Percentiles rank a stretch among this genome's conserved stretches.
Evolutionary conservation across 2,797 vertebrate species (phyloP).

Genomic region (Oryzias sinensis): DNA sequence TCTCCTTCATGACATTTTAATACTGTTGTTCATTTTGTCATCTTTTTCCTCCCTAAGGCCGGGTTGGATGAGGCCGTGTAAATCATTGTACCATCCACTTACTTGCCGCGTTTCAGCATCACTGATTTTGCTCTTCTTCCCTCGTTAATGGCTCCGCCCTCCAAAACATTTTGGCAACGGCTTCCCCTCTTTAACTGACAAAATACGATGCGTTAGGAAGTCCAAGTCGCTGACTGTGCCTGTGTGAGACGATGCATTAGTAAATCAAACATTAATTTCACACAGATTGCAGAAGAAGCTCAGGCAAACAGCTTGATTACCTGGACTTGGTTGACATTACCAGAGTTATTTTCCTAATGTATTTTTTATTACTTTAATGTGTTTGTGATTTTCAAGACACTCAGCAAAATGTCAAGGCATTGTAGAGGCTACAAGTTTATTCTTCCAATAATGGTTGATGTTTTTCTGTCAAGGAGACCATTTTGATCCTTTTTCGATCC

Average conservation of each 20-base stretch:
- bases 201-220: constrained; percentile 51
- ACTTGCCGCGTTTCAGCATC: constrained; percentile 23
- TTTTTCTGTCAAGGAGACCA: constrained; percentile 7
- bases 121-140: constrained; percentile 24
- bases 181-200: constrained; percentile 33
- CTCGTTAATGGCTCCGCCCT: constrained; percentile 49
- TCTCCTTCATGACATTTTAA: not conserved
- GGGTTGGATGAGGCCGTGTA: constrained; percentile 15
- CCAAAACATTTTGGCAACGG: constrained; percentile 26
- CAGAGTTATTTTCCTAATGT: not conserved
- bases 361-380: not conserved
- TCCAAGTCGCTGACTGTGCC: constrained; percentile 42
- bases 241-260: constrained; percentile 23
- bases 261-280: constrained; percentile 30
- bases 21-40: constrained; percentile 7
- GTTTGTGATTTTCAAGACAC: not conserved
- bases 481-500: constrained; percentile 3
- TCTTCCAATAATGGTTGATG: constrained; percentile 1
- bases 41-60: not conserved
- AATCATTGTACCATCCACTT: constrained; percentile 33
- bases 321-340: constrained; percentile 4
- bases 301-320: not conserved
- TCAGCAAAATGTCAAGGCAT: not conserved
- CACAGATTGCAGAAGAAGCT: constrained; percentile 49
- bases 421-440: not conserved